Evolutionary conservation across 2,113 vertebrate genomes (phyloP).

Genomic region (Nesoenas mayeri): DNA sequence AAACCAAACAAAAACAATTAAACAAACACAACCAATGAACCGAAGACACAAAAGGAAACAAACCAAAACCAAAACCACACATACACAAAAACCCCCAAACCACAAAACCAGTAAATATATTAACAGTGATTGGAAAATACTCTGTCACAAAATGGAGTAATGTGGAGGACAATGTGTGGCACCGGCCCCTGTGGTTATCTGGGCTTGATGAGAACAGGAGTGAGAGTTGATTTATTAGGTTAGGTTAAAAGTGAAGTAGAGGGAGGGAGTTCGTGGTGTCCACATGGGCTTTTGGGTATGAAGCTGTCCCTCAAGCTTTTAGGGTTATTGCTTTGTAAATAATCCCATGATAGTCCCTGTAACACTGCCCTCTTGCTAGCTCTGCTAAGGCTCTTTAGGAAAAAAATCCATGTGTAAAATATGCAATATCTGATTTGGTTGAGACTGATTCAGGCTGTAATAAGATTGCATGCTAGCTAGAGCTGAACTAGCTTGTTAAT

Average conservation of each 20-base stretch:
- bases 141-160: not conserved
- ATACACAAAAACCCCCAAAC: not conserved
- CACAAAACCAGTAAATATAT: not conserved
- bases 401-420: not conserved
- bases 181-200: not conserved
- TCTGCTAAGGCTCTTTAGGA: not conserved
- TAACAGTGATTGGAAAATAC: not conserved
- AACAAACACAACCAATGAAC: not conserved
- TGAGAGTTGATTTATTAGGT: not conserved
- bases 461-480: not conserved
- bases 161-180: not conserved
- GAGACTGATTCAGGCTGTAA: not conserved
- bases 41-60: not conserved
- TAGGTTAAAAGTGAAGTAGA: not conserved
- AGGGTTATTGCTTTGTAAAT: not conserved
- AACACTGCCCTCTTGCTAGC: not conserved
- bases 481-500: not conserved
- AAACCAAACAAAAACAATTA: not conserved
- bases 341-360: not conserved
- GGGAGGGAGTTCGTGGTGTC: not conserved
- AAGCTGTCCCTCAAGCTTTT: not conserved
- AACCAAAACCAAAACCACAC: not conserved
- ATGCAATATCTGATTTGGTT: not conserved
- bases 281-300: not conserved
- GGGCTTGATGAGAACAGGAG: not conserved